Conservation (phyloP, 2,797 vertebrate genomes). For the Amblyraja radiata region DNA sequence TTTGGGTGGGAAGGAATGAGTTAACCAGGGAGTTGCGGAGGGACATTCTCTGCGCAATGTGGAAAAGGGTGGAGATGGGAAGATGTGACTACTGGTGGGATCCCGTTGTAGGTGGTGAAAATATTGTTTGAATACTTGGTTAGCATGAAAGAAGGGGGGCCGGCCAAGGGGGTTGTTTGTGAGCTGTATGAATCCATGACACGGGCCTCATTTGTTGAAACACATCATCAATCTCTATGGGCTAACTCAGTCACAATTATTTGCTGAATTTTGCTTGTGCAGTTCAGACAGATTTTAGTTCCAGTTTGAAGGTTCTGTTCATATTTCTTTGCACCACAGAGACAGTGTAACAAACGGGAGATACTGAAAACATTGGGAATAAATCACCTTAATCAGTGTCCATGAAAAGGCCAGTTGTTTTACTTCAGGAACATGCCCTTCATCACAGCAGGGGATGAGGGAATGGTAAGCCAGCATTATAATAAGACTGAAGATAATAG, state of each 20-base stretch:
- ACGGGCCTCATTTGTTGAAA: not conserved
- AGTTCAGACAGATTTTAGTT: not conserved
- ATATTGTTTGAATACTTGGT: too few relatives aligned
- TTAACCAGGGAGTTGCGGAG: too few relatives aligned
- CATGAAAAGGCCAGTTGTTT: not conserved
- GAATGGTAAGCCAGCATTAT: not conserved
- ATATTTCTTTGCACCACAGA: not conserved
- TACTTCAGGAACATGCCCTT: not conserved
- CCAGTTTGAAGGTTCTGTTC: not conserved
- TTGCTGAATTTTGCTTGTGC: not conserved
- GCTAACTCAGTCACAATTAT: not conserved
- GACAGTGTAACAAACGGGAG: not conserved
- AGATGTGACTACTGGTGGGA: too few relatives aligned
- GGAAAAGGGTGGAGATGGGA: too few relatives aligned
- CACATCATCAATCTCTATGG: not conserved
- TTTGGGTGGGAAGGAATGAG: too few relatives aligned
- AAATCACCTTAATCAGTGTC: not conserved
- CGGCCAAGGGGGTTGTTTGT: too few relatives aligned
- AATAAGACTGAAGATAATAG: not conserved
- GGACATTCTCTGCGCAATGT: too few relatives aligned
- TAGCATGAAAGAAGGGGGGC: too few relatives aligned
- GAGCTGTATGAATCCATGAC: too few relatives aligned
- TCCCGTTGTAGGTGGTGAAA: too few relatives aligned
- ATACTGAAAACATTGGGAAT: not conserved
- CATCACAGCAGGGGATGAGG: not conserved